Percentiles rank a stretch among this genome's conserved stretches.
Evolutionary conservation across 2,888 invertebrate species (phyloP).

Genomic region (Noctua janthe): DNA sequence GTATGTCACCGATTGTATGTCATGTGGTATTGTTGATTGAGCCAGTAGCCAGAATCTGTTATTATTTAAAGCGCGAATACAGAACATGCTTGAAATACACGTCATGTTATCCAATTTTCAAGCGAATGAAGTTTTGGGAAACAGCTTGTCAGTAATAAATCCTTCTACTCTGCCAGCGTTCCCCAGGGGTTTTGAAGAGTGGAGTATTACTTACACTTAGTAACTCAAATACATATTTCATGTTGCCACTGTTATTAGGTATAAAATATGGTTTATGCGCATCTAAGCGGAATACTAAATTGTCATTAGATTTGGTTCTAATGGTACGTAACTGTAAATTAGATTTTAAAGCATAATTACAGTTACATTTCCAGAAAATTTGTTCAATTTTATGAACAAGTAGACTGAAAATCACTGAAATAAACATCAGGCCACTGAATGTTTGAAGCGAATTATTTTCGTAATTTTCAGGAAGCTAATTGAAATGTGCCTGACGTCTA

Average conservation of each 20-base stretch:
- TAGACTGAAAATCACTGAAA: not conserved
- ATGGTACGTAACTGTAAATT: not conserved
- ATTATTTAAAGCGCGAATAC: slow-evolving; percentile 2
- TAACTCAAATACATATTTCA: slow-evolving; percentile 8
- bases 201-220: slow-evolving; percentile 8
- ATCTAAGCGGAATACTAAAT: not conserved
- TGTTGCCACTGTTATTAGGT: not conserved
- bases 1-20: slow-evolving; percentile 22
- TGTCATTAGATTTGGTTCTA: not conserved
- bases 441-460: not conserved
- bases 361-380: not conserved
- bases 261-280: not conserved
- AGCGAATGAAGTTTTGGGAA: slow-evolving; percentile 20
- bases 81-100: slow-evolving; percentile 19
- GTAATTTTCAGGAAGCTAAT: not conserved
- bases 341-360: not conserved
- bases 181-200: slow-evolving; percentile 20
- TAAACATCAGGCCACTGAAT: not conserved
- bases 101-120: slow-evolving; percentile 25
- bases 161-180: slow-evolving; percentile 10
- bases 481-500: not conserved
- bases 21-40: not conserved
- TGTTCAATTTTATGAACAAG: not conserved
- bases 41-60: not conserved
- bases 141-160: slow-evolving; percentile 46